These are phyloP conservation scores for Tenthredo amoena DNA, from an alignment of 2,888 invertebrate species.

Conservation along the genomic window DNA sequence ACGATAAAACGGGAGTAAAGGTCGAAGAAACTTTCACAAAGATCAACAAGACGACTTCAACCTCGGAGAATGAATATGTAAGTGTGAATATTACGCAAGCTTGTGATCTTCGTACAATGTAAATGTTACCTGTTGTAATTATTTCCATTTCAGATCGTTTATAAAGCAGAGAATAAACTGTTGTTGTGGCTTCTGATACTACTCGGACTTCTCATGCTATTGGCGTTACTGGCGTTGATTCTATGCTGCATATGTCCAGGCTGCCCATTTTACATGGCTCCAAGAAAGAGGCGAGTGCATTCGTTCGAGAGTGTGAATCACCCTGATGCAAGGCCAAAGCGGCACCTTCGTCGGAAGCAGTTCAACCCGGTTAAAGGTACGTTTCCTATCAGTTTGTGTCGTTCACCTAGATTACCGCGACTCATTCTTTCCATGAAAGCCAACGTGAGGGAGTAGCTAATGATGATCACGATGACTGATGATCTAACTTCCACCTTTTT, in stretches of 20 bases:
- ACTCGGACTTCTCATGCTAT: conserved; percentile 86
- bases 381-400: not conserved
- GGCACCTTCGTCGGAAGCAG: conserved; percentile 71
- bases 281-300: conserved; percentile 79
- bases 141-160: conserved; percentile 83
- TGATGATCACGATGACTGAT: not conserved
- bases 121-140: not conserved
- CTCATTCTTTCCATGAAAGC: not conserved
- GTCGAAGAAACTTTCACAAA: not conserved
- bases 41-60: conserved; percentile 24
- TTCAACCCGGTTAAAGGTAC: conserved; percentile 64
- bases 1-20: not conserved
- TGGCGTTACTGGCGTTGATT: conserved; percentile 86
- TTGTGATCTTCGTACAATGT: not conserved
- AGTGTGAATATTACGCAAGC: not conserved
- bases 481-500: not conserved
- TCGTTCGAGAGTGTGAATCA: conserved; percentile 73
- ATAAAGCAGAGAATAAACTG: conserved; percentile 86
- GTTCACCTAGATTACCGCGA: not conserved
- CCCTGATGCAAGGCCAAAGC: conserved; percentile 70
- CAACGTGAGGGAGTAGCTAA: not conserved
- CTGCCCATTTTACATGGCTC: conserved; percentile 90
- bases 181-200: conserved; percentile 89
- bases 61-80: conserved; percentile 28
- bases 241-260: conserved; percentile 92